Evolutionary conservation across 1,140 invertebrate species (phyloP).

Genomic region (Sminthurides bifidus): DNA sequence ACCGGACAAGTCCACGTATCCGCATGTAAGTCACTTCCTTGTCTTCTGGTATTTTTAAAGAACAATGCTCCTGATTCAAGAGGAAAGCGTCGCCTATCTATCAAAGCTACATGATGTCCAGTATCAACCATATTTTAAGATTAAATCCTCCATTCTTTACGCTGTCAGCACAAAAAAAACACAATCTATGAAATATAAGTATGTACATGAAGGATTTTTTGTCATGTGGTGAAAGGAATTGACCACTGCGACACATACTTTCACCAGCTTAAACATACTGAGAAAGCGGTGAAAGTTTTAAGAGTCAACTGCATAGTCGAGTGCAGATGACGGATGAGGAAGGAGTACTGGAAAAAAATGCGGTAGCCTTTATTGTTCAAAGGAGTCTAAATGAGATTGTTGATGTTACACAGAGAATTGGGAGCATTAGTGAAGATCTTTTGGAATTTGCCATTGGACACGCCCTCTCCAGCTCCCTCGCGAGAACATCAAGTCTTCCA

Average conservation of each 20-base stretch:
- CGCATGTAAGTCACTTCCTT: constrained; percentile 46
- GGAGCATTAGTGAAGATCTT: constrained; percentile 30
- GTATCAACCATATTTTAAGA: no score
- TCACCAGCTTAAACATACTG: not conserved
- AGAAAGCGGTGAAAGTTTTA: no score
- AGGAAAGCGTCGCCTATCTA: no score
- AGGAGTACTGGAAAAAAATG: no score
- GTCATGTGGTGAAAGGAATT: not conserved
- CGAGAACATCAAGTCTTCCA: constrained; percentile 22
- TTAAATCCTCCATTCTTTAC: not conserved
- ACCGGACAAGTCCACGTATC: constrained; percentile 57
- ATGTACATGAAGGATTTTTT: not conserved
- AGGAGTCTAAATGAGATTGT: no score
- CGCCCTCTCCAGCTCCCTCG: constrained; percentile 13
- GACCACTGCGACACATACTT: not conserved
- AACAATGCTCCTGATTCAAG: no score
- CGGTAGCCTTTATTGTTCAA: no score
- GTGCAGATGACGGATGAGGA: no score
- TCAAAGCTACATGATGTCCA: no score
- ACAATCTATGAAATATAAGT: not conserved
- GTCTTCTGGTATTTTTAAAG: no score
- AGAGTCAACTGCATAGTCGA: no score
- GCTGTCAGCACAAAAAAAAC: not conserved
- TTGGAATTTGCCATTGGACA: constrained; percentile 30
- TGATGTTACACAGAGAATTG: constrained; percentile 29